phyloP scores from a whole-genome alignment of 2,113 vertebrate genomes.

The Climacteris rufus region DNA sequence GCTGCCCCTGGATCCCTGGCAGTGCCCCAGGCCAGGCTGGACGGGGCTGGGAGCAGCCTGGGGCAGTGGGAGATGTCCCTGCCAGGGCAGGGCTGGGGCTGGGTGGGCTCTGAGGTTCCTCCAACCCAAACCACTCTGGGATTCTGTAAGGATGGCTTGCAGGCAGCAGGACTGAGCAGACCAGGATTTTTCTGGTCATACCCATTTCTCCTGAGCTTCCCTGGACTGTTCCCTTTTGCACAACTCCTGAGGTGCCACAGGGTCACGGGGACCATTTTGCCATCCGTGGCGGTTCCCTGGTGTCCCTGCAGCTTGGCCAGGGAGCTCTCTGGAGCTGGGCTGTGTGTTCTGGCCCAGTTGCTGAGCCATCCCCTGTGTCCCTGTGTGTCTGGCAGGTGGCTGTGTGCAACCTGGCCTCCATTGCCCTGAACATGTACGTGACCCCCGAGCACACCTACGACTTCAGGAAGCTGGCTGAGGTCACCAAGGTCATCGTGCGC shows the following conservation, averaged over 20 bases:
- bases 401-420: conserved; percentile 93
- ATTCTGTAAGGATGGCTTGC: background rate
- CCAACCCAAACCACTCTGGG: background rate
- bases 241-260: accelerated
- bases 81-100: background rate
- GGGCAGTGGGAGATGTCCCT: background rate
- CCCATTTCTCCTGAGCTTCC: accelerated
- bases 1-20: background rate
- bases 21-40: background rate
- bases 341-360: background rate
- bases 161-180: background rate
- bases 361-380: background rate
- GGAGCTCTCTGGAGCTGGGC: background rate
- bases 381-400: conserved; percentile 75
- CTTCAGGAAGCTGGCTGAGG: conserved; percentile 86
- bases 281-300: too few relatives aligned
- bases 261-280: accelerated
- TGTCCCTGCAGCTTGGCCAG: accelerated
- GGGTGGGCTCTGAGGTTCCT: background rate
- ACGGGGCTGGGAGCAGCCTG: background rate
- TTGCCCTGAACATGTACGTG: conserved; percentile 97
- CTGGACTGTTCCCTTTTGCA: background rate
- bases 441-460: conserved; percentile 86
- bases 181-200: background rate
- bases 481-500: conserved; percentile 89